These are phyloP conservation scores for Drosophila saltans DNA, from an alignment of 1,140 invertebrate species.

Conservation along the genomic window DNA sequence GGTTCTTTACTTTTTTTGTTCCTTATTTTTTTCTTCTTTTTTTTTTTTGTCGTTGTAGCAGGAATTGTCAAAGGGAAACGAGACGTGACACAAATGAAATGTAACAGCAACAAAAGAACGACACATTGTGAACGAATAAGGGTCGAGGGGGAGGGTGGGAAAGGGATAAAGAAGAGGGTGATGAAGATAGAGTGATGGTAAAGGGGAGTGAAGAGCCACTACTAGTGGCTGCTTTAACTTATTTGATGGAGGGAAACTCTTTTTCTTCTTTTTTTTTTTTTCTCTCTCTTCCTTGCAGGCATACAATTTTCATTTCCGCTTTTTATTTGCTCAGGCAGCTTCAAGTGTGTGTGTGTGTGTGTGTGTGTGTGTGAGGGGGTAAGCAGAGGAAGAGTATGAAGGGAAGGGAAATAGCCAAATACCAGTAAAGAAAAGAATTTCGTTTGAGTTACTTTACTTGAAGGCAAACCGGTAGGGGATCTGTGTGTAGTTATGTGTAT, in stretches of 20 bases:
- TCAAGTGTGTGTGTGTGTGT: background rate
- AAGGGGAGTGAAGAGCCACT: background rate
- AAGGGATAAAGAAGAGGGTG: background rate
- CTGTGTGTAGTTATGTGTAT: background rate
- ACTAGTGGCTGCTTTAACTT: constrained; percentile 47
- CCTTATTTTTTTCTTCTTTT: constrained; percentile 4
- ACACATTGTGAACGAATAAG: constrained; percentile 20
- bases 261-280: background rate
- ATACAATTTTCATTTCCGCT: constrained; percentile 67
- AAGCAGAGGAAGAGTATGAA: background rate
- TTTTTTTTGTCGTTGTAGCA: constrained; percentile 10
- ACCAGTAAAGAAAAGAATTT: constrained; percentile 60
- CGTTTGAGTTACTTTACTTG: constrained; percentile 61
- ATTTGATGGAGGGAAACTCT: constrained; percentile 34
- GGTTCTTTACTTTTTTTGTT: constrained; percentile 8
- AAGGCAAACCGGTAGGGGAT: constrained; percentile 1
- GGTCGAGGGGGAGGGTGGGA: background rate
- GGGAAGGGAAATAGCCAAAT: constrained; percentile 34
- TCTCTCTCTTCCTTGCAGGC: constrained; percentile 42
- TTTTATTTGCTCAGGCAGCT: constrained; percentile 58
- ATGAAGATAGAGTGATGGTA: background rate
- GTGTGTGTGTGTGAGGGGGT: background rate
- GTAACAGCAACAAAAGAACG: constrained; percentile 54
- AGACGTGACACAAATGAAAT: constrained; percentile 63
- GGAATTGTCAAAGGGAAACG: constrained; percentile 50